phyloP scores from a whole-genome alignment of 2,113 vertebrate genomes.

The Pleuronectes platessa region DNA sequence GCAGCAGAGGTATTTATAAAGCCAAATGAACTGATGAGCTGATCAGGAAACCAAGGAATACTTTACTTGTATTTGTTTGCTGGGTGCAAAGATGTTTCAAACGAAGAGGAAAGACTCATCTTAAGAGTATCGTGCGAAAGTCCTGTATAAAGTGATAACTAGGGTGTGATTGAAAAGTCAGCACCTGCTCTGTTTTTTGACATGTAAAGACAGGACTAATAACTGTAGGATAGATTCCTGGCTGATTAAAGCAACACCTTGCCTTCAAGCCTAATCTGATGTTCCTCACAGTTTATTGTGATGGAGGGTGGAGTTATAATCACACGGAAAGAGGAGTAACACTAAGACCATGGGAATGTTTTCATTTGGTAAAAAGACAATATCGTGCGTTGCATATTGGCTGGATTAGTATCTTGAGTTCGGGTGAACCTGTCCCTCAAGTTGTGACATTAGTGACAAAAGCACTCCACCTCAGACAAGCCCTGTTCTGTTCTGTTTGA shows the following conservation, averaged over 20 bases:
- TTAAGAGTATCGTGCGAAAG: neutral
- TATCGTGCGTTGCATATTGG: neutral
- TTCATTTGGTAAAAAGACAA: neutral
- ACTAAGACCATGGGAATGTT: conserved; percentile 13
- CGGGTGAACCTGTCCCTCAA: conserved; percentile 13
- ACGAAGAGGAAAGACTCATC: too few relatives aligned
- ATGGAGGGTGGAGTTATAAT: conserved; percentile 37
- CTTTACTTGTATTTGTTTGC: too few relatives aligned
- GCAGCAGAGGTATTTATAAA: neutral
- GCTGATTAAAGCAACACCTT: conserved; percentile 28
- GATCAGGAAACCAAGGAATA: too few relatives aligned
- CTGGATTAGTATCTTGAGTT: neutral
- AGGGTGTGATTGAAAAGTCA: conserved; percentile 3
- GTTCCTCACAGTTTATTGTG: conserved; percentile 7
- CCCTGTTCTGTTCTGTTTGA: neutral
- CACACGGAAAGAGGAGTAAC: neutral
- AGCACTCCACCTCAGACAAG: conserved; percentile 5
- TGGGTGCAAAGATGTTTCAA: neutral
- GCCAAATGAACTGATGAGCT: neutral
- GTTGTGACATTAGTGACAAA: neutral
- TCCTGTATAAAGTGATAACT: neutral
- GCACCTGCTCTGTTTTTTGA: conserved; percentile 20
- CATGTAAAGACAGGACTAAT: conserved; percentile 25
- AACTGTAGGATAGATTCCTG: neutral
- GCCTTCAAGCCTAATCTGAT: conserved; percentile 33